A percentile compares a stretch with the other conserved stretches of the same genome.
Evolutionary conservation across 2,113 vertebrate species (phyloP).

Genomic region (Harpagus bidentatus): DNA sequence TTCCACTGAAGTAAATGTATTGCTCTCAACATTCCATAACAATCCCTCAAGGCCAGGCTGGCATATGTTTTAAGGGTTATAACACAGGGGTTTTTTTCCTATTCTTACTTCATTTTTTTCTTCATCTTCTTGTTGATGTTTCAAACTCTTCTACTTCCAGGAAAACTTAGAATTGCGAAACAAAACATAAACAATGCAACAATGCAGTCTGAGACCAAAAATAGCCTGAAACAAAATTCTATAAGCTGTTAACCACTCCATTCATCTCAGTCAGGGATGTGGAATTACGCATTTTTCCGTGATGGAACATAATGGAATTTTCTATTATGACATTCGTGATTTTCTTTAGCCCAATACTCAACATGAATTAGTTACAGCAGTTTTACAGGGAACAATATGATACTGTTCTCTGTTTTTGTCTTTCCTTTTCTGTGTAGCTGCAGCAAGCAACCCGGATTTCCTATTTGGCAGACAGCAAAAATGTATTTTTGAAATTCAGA

Average conservation of each 20-base stretch:
- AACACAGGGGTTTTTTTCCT: neutral
- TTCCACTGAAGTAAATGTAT: neutral
- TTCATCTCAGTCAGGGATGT: neutral
- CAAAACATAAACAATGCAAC: neutral
- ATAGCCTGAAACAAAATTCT: neutral
- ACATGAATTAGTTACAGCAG: neutral
- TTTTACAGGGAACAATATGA: neutral
- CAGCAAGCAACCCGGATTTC: neutral
- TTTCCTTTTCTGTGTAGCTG: neutral
- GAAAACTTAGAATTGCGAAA: neutral
- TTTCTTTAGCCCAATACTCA: neutral
- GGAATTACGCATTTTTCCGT: neutral
- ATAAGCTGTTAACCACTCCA: neutral
- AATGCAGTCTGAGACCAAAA: neutral
- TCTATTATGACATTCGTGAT: neutral
- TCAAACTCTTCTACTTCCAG: neutral
- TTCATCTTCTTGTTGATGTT: neutral
- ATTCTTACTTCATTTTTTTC: neutral
- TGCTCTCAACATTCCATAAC: neutral
- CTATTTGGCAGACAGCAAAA: neutral
- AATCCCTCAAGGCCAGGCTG: neutral
- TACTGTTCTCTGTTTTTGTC: neutral
- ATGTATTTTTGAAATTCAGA: neutral
- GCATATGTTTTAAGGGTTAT: neutral
- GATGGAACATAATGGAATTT: neutral